A percentile compares a stretch with the other conserved stretches of the same genome.
Conservation (phyloP, 2,797 vertebrate genomes). For the Dromococcyx pavoninus region DNA sequence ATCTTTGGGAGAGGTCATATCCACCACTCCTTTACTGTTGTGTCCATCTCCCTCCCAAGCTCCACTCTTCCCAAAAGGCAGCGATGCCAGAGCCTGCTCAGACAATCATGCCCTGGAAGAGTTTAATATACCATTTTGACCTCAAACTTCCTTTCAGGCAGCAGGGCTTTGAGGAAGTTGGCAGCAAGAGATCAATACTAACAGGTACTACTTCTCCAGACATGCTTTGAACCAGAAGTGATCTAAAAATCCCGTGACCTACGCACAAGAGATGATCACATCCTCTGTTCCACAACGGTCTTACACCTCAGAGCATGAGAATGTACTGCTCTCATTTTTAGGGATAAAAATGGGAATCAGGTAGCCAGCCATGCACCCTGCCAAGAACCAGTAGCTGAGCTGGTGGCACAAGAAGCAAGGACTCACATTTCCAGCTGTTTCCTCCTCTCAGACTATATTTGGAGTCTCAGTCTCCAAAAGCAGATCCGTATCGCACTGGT, state of each 20-base stretch:
- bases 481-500: neutral
- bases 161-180: neutral
- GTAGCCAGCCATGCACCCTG: neutral
- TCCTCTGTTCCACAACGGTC: neutral
- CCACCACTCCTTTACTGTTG: neutral
- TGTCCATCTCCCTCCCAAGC: neutral
- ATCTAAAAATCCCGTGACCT: neutral
- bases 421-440: neutral
- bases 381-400: neutral
- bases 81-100: neutral
- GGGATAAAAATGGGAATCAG: neutral
- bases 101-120: neutral
- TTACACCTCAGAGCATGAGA: neutral
- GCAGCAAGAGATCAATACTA: neutral
- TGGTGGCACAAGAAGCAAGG: neutral
- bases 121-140: neutral
- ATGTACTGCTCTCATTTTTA: neutral
- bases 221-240: neutral
- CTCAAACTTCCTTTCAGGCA: neutral
- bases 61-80: neutral
- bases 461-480: neutral
- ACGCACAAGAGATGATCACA: rapidly evolving
- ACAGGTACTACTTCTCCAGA: neutral
- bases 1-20: neutral
- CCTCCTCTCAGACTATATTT: neutral